Percentiles rank a stretch among this genome's conserved stretches.
phyloP scores from a whole-genome alignment of 2,797 vertebrate genomes.

The Podarcis siculus region DNA sequence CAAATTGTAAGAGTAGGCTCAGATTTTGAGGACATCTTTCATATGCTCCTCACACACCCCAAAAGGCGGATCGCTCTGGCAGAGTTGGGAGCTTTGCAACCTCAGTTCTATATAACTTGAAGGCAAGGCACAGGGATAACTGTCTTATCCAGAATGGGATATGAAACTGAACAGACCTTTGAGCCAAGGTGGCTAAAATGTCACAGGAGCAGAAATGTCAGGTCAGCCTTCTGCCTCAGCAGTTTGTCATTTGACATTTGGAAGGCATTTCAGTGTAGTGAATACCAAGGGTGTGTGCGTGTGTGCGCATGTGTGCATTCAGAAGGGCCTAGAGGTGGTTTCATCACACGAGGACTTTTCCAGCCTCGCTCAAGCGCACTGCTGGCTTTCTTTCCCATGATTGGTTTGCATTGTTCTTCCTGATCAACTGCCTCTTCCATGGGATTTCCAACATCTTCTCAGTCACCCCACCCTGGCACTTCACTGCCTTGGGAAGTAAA shows the following conservation, averaged over 20 bases:
- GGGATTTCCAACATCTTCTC: not conserved
- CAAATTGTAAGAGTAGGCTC: constrained; percentile 42
- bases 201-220: not conserved
- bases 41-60: not conserved
- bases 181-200: not conserved
- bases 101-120: not conserved
- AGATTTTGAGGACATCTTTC: constrained; percentile 15
- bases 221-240: fast-evolving
- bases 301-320: not conserved
- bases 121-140: not conserved
- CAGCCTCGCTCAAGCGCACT: not conserved
- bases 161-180: not conserved
- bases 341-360: not conserved
- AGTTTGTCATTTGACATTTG: fast-evolving
- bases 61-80: not conserved
- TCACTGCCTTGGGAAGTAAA: not conserved
- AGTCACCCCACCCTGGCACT: not conserved
- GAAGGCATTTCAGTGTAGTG: not conserved
- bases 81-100: fast-evolving
- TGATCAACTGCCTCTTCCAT: not conserved
- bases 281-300: not conserved
- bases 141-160: not conserved
- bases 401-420: too few species aligned
- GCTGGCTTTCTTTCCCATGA: not conserved
- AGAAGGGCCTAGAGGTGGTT: fast-evolving